Evolutionary conservation across 1,140 invertebrate genomes (phyloP).

Genomic region (Cryptotermes secundus): DNA sequence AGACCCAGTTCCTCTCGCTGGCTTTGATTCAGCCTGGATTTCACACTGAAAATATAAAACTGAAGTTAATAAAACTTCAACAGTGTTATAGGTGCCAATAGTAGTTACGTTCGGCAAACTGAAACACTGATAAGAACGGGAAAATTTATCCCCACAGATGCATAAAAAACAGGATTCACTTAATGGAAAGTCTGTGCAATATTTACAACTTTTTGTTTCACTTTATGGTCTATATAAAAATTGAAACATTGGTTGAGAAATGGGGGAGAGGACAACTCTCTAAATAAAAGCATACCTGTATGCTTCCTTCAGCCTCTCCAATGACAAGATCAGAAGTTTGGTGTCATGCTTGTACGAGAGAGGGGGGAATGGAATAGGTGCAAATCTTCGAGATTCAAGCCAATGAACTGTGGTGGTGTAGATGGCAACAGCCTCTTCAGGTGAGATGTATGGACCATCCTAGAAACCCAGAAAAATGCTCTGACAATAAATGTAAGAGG

Average conservation of each 20-base stretch:
- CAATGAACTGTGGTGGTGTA: conserved; percentile 99
- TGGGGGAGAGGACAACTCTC: too few species aligned
- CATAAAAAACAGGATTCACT: too few species aligned
- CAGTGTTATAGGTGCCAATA: too few species aligned
- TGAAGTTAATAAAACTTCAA: background rate
- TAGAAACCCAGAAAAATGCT: conserved; percentile 43
- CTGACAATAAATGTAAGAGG: too few species aligned
- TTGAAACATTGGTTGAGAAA: too few species aligned
- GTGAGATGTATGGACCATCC: conserved; percentile 98
- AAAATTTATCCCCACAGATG: too few species aligned
- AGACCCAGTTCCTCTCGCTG: conserved; percentile 97
- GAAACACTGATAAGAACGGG: too few species aligned
- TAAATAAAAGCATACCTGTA: conserved; percentile 60
- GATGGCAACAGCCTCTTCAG: conserved; percentile 99
- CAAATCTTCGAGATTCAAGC: conserved; percentile 96
- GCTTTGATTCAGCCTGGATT: conserved; percentile 97
- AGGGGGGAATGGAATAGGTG: conserved; percentile 98
- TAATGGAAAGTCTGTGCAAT: too few species aligned
- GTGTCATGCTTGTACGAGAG: conserved; percentile 99
- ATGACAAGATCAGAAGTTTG: conserved; percentile 93
- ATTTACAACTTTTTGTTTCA: too few species aligned
- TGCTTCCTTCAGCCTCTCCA: conserved; percentile 97
- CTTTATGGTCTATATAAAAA: too few species aligned
- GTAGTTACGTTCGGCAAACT: too few species aligned
- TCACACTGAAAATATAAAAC: conserved; percentile 70